phyloP scores from a whole-genome alignment of 2,113 vertebrate genomes.

The Chlorodrepanis virens region DNA sequence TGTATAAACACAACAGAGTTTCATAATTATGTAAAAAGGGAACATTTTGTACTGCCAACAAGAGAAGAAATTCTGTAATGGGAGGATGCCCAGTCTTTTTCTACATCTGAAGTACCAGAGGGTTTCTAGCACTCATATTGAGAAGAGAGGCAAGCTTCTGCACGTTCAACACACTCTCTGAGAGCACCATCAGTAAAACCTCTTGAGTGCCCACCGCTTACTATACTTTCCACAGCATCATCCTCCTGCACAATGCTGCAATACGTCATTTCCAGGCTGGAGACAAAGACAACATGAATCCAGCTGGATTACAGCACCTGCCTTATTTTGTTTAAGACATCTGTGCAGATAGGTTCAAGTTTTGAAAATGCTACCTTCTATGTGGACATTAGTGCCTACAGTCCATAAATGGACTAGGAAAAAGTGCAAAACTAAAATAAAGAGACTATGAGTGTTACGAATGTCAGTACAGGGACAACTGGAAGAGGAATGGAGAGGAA shows the following conservation, averaged over 20 bases:
- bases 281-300: not conserved
- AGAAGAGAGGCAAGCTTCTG: not conserved
- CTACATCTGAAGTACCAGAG: constrained; percentile 34
- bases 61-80: constrained; percentile 27
- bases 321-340: not conserved
- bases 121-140: not conserved
- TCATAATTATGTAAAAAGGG: constrained; percentile 47
- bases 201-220: not conserved
- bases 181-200: not conserved
- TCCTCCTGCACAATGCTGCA: not conserved
- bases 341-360: not conserved
- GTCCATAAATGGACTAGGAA: not conserved
- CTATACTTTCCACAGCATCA: not conserved
- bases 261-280: not conserved
- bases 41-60: constrained; percentile 64
- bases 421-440: not conserved
- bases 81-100: constrained; percentile 40
- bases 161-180: not conserved
- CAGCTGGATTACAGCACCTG: not conserved
- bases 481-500: not conserved
- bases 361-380: not conserved
- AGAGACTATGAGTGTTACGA: not conserved
- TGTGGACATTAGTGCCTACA: not conserved
- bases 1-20: constrained; percentile 48
- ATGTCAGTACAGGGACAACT: not conserved